These are phyloP conservation scores for Xenops minutus DNA, from an alignment of 2,797 vertebrate genomes.

Conservation along the genomic window DNA sequence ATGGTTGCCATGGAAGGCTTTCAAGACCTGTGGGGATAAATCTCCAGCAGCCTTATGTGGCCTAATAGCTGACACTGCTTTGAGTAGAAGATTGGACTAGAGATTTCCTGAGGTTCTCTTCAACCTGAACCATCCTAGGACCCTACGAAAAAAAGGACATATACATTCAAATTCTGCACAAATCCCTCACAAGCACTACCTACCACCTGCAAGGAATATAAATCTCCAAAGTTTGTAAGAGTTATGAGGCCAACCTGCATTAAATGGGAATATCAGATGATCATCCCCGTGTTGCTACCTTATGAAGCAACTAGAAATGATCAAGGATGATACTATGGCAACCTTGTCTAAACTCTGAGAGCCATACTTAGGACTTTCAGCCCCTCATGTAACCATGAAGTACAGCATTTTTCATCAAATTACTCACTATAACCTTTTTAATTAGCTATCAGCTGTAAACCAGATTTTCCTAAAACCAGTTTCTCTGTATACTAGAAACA, in stretches of 20 bases:
- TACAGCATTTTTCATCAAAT: neutral
- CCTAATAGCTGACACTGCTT: neutral
- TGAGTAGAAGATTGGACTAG: neutral
- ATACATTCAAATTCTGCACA: neutral
- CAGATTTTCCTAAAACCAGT: neutral
- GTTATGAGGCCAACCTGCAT: neutral
- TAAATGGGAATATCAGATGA: neutral
- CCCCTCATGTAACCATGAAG: neutral
- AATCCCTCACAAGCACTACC: neutral
- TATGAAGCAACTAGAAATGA: neutral
- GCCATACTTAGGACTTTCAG: neutral
- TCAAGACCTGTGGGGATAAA: neutral
- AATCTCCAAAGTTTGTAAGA: neutral
- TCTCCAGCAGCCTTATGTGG: neutral
- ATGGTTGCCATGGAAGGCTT: neutral
- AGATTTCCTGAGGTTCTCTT: neutral
- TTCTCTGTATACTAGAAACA: neutral
- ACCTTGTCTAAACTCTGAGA: neutral
- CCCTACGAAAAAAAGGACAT: neutral
- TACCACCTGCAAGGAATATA: neutral
- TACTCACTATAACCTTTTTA: neutral
- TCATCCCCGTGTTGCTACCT: neutral
- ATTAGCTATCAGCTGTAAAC: neutral
- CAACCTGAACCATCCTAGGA: neutral
- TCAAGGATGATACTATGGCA: neutral